Evolutionary conservation across 2,113 vertebrate species (phyloP).

Genomic region (Euleptes europaea): DNA sequence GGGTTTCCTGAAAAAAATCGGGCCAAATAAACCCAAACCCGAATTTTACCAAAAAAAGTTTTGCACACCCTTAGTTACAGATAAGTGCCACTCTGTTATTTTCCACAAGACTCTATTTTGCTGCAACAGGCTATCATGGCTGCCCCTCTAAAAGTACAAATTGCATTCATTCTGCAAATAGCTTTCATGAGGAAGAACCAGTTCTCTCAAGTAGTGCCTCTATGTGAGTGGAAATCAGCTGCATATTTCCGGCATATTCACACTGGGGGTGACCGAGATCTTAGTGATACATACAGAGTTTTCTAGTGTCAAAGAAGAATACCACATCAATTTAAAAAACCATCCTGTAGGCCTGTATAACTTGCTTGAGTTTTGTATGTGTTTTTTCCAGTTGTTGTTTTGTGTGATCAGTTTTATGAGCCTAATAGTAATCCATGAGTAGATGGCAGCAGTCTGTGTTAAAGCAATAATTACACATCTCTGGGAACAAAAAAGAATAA

Average conservation of each 20-base stretch:
- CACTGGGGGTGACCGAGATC: neutral
- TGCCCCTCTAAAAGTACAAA: no score
- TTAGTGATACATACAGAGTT: neutral
- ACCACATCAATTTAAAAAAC: neutral
- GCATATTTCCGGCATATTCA: neutral
- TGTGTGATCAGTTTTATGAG: neutral
- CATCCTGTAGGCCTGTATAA: neutral
- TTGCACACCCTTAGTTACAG: no score
- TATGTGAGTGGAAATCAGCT: neutral
- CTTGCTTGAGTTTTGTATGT: neutral
- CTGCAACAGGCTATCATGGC: no score
- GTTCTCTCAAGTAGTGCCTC: neutral
- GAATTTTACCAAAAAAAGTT: no score
- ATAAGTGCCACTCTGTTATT: no score
- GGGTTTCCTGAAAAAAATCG: no score
- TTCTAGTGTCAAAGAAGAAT: constrained; percentile 11
- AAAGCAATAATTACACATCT: neutral
- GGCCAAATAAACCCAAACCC: no score
- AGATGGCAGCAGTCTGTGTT: neutral
- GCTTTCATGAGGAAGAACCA: neutral
- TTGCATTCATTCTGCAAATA: no score
- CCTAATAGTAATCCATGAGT: neutral
- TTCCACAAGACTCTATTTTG: no score
- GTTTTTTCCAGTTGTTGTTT: neutral
- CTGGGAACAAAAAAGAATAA: neutral